These are phyloP conservation scores for Patella depressa DNA, from an alignment of 2,888 invertebrate genomes.

Conservation along the genomic window DNA sequence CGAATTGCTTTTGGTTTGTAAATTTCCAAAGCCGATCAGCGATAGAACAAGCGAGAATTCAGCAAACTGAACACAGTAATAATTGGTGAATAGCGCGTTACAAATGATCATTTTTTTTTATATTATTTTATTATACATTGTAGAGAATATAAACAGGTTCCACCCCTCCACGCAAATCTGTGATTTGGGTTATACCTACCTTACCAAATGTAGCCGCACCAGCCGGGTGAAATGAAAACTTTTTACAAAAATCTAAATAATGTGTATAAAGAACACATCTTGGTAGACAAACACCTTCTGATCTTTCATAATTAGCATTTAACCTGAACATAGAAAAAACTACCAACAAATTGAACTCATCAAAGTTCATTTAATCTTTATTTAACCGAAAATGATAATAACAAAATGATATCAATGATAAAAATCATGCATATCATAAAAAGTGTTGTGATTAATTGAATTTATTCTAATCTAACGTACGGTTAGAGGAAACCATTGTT, in stretches of 20 bases:
- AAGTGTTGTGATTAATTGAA: too few species aligned
- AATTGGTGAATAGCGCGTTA: background rate
- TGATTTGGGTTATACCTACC: slow-evolving; percentile 44
- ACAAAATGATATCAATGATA: too few species aligned
- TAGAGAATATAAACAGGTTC: background rate
- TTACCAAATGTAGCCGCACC: slow-evolving; percentile 72
- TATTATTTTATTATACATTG: background rate
- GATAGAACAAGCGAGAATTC: too few species aligned
- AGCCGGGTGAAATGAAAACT: slow-evolving; percentile 66
- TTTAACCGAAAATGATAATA: too few species aligned
- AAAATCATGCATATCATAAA: too few species aligned
- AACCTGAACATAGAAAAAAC: slow-evolving; percentile 55
- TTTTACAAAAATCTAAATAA: slow-evolving; percentile 70
- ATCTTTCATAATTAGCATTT: slow-evolving; percentile 69
- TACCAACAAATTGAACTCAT: too few species aligned
- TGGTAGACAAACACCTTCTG: slow-evolving; percentile 71
- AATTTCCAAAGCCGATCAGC: too few species aligned
- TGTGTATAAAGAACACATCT: slow-evolving; percentile 67
- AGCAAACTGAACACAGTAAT: background rate
- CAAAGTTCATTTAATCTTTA: too few species aligned
- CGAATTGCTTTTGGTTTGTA: too few species aligned
- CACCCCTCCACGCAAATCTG: background rate
- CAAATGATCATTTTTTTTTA: background rate
- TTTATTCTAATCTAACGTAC: too few species aligned
- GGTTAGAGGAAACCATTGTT: too few species aligned